Percentiles rank a stretch among this genome's conserved stretches.
Conservation (phyloP, 2,797 vertebrate genomes). For the Ceyx erithaca region DNA sequence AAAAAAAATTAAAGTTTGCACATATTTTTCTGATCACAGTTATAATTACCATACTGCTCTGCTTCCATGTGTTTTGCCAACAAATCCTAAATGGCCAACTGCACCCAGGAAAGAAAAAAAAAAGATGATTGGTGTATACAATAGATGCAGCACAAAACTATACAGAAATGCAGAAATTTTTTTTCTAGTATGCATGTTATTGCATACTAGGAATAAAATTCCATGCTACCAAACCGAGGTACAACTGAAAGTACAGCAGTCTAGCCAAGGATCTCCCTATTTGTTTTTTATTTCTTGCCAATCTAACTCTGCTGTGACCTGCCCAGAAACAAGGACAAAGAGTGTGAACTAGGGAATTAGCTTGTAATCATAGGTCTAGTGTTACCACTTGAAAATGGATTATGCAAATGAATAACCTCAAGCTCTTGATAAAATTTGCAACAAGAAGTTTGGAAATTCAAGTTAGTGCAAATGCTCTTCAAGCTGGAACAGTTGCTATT, state of each 20-base stretch:
- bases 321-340: constrained; percentile 3
- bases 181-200: background rate
- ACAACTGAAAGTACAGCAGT: background rate
- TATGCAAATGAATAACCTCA: background rate
- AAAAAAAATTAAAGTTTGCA: background rate
- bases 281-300: background rate
- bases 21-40: background rate
- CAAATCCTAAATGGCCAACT: background rate
- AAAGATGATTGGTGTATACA: background rate
- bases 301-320: background rate
- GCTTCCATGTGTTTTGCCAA: background rate
- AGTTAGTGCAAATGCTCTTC: background rate
- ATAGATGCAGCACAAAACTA: background rate
- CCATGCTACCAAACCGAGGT: background rate
- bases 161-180: background rate
- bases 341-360: background rate
- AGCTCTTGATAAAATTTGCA: background rate
- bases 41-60: background rate
- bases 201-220: background rate
- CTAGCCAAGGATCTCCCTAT: background rate
- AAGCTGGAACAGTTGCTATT: background rate
- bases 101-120: background rate
- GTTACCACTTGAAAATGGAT: constrained; percentile 18
- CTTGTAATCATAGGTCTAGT: background rate
- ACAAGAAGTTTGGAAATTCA: background rate